These are phyloP conservation scores for Choloepus didactylus DNA, from an alignment of 2,797 vertebrate species.

Conservation along the genomic window DNA sequence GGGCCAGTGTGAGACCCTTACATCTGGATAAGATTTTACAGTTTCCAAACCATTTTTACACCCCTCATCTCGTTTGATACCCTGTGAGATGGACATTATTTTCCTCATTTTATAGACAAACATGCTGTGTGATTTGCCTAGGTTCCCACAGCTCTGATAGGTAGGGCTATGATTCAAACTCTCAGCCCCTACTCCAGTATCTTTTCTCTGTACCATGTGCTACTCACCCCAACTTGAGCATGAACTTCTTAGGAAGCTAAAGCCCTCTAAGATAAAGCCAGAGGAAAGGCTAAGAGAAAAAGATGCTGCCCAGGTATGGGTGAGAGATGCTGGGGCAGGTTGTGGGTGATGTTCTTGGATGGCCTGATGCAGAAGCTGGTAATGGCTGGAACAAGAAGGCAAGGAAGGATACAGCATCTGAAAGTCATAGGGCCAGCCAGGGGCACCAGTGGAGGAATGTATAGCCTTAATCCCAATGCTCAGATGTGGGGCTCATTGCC, in stretches of 20 bases:
- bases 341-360: neutral
- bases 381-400: neutral
- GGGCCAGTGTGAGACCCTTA: neutral
- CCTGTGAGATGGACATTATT: neutral
- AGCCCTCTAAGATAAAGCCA: neutral
- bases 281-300: neutral
- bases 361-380: neutral
- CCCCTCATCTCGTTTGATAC: neutral
- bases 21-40: neutral
- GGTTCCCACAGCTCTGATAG: neutral
- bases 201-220: neutral
- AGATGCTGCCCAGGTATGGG: neutral
- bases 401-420: neutral
- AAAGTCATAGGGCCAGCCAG: neutral
- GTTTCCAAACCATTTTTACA: neutral
- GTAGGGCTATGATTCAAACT: neutral
- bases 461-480: neutral
- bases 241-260: neutral
- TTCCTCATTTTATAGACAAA: neutral
- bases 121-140: neutral
- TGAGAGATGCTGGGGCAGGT: too few species aligned
- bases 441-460: neutral
- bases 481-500: neutral
- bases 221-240: neutral
- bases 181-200: accelerated